phyloP scores from a whole-genome alignment of 2,888 invertebrate species.

The Pammene fasciana region DNA sequence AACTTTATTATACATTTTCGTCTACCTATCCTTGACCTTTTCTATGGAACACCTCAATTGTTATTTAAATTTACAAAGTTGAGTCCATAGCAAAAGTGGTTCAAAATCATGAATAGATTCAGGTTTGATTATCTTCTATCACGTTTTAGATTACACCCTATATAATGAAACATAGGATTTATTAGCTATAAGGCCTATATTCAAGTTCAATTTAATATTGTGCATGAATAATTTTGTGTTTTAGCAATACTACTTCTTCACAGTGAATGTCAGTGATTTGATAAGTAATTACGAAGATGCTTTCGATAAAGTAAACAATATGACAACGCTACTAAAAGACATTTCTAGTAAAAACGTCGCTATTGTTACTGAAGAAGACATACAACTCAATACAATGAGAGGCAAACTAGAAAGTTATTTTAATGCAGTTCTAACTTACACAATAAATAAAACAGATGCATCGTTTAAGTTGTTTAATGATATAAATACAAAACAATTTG shows the following conservation, averaged over 20 bases:
- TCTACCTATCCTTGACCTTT: no score
- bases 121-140: no score
- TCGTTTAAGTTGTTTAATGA: conserved; percentile 62
- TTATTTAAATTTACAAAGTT: no score
- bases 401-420: conserved; percentile 60
- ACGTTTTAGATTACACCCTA: no score
- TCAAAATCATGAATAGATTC: no score
- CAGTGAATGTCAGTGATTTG: conserved; percentile 57
- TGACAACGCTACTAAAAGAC: conserved; percentile 55
- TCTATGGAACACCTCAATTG: no score
- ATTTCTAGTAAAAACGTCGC: conserved; percentile 57
- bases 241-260: conserved; percentile 75
- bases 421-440: conserved; percentile 60
- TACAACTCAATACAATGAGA: conserved; percentile 56
- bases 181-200: not conserved
- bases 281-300: conserved; percentile 65
- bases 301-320: conserved; percentile 56
- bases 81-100: no score
- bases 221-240: not conserved
- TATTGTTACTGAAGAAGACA: conserved; percentile 49
- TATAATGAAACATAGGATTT: no score
- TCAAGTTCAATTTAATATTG: not conserved
- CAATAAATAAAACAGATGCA: conserved; percentile 57
- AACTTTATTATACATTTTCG: no score
- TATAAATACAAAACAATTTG: conserved; percentile 64